These are phyloP conservation scores for Rhea pennata DNA, from an alignment of 2,113 vertebrate genomes.

Conservation along the genomic window DNA sequence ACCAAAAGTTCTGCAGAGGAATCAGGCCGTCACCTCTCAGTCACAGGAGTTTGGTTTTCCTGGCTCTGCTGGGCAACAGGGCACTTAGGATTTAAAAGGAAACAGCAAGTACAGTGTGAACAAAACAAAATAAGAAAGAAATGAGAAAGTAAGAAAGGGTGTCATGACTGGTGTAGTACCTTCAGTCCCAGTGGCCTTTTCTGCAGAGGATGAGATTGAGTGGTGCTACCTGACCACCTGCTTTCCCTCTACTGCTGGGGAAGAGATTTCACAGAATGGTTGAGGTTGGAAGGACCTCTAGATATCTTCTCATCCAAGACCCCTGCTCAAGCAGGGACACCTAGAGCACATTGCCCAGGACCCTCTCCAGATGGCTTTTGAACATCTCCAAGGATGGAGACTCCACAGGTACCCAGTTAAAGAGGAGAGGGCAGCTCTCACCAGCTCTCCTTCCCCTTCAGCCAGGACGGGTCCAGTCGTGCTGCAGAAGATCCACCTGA, in stretches of 20 bases:
- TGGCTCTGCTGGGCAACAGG: neutral
- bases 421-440: neutral
- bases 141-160: neutral
- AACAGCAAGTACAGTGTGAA: neutral
- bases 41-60: neutral
- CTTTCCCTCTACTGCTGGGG: neutral
- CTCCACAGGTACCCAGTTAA: neutral
- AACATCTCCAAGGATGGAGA: neutral
- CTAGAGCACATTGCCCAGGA: neutral
- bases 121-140: neutral
- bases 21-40: neutral
- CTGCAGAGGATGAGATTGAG: neutral
- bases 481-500: neutral
- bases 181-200: neutral
- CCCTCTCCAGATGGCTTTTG: neutral
- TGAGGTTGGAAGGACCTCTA: too few species aligned
- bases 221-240: neutral
- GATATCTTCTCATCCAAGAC: too few species aligned
- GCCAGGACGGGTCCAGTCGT: too few species aligned
- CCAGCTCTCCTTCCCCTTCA: neutral
- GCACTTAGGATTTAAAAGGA: neutral
- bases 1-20: neutral
- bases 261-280: neutral
- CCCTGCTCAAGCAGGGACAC: neutral
- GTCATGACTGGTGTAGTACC: neutral